These are phyloP conservation scores for Lepidothrix coronata DNA, from an alignment of 2,113 vertebrate genomes.

Conservation along the genomic window DNA sequence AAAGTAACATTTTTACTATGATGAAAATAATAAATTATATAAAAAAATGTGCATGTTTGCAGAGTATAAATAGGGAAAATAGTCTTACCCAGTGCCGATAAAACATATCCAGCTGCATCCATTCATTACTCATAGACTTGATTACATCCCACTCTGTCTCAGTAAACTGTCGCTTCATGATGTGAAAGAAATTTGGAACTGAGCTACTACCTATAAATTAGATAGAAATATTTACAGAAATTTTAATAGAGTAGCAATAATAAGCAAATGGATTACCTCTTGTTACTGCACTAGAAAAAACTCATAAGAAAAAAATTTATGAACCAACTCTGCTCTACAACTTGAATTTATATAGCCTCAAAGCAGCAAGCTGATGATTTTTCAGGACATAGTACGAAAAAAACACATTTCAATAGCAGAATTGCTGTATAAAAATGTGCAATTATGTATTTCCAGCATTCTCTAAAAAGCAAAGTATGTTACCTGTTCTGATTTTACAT, in stretches of 20 bases:
- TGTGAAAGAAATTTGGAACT: conserved; percentile 89
- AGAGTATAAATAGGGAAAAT: neutral
- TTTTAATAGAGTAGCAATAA: neutral
- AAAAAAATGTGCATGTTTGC: neutral
- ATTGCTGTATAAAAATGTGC: neutral
- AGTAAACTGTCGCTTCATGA: conserved; percentile 97
- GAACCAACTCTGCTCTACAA: neutral
- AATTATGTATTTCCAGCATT: neutral
- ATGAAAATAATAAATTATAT: neutral
- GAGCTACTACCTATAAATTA: conserved; percentile 85
- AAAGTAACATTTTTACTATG: neutral
- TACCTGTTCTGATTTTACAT: neutral
- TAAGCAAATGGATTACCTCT: neutral
- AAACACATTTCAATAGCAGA: neutral
- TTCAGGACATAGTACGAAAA: neutral
- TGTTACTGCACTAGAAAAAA: neutral
- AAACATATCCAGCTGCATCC: conserved; percentile 89
- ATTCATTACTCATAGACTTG: conserved; percentile 81
- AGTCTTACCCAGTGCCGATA: conserved; percentile 93
- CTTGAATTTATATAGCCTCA: neutral
- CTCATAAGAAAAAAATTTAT: neutral
- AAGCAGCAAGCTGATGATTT: neutral
- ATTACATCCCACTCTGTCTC: conserved; percentile 88
- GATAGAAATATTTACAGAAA: conserved; percentile 46
- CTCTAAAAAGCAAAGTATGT: neutral